phyloP scores from a whole-genome alignment of 1,140 invertebrate species.

The Hycleus phaleratus region DNA sequence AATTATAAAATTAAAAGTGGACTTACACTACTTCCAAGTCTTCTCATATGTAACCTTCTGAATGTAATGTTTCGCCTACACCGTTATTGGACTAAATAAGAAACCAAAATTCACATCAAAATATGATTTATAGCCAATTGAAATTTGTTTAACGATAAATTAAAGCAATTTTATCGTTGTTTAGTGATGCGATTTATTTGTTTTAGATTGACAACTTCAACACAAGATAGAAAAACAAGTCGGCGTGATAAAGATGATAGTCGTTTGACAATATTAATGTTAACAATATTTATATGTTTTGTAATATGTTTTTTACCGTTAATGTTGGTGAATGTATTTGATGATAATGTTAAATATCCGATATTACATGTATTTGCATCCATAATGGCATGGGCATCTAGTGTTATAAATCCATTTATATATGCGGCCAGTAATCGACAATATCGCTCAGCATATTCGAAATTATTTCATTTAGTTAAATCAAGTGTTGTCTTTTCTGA shows the following conservation, averaged over 20 bases:
- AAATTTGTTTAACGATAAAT: too few relatives aligned
- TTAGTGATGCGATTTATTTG: not conserved
- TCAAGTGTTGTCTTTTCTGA: constrained; percentile 29
- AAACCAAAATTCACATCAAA: too few relatives aligned
- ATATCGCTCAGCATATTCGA: constrained; percentile 67
- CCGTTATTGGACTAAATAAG: too few relatives aligned
- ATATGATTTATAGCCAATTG: too few relatives aligned
- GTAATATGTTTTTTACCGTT: constrained; percentile 75
- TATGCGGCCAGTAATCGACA: constrained; percentile 80
- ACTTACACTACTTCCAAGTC: too few relatives aligned
- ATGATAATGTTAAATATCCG: constrained; percentile 64
- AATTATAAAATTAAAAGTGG: too few relatives aligned
- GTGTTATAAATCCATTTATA: constrained; percentile 79
- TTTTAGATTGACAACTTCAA: constrained; percentile 35
- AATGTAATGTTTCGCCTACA: too few relatives aligned
- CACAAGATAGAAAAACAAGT: constrained; percentile 41
- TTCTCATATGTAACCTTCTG: too few relatives aligned
- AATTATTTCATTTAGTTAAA: constrained; percentile 46
- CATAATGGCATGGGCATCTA: constrained; percentile 76
- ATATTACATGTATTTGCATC: constrained; percentile 71
- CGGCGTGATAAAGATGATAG: constrained; percentile 60
- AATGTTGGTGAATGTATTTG: constrained; percentile 78
- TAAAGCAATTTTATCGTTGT: too few relatives aligned
- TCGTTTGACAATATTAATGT: constrained; percentile 73
- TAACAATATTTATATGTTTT: constrained; percentile 79